A percentile compares a stretch with the other conserved stretches of the same genome.
Conservation (phyloP, 1,140 invertebrate genomes). For the Oscheius sp. region DNA sequence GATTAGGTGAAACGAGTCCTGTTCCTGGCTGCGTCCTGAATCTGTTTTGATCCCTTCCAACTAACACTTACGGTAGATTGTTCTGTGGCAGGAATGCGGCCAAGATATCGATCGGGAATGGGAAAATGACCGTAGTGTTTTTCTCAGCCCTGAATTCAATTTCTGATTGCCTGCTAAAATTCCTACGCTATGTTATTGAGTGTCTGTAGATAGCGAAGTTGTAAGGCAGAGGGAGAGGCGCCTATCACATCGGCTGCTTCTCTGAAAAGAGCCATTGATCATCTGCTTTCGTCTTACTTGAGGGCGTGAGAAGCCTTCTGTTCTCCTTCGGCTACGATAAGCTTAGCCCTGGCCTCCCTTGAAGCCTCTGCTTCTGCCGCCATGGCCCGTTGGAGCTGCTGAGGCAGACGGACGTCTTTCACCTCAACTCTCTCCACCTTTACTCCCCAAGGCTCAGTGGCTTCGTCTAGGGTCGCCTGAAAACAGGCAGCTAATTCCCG, state of each 20-base stretch:
- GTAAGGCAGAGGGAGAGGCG: constrained; percentile 80
- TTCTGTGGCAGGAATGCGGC: constrained; percentile 67
- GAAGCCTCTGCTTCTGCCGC: constrained; percentile 63
- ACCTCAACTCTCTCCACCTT: constrained; percentile 93
- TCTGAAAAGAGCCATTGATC: too few species aligned
- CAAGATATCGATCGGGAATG: constrained; percentile 84
- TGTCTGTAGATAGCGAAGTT: constrained; percentile 70
- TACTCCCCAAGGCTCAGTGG: constrained; percentile 89
- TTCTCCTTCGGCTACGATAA: constrained; percentile 63
- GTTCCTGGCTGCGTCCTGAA: too few species aligned
- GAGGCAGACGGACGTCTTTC: constrained; percentile 67
- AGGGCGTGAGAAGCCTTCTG: constrained; percentile 62
- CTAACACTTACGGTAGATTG: not conserved
- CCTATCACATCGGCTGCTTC: constrained; percentile 41
- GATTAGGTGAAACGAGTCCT: too few species aligned
- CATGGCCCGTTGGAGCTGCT: constrained; percentile 63
- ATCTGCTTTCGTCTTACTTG: constrained; percentile 61
- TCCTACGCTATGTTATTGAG: constrained; percentile 62
- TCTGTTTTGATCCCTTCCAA: too few species aligned
- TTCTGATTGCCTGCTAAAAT: not conserved
- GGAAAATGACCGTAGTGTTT: constrained; percentile 94
- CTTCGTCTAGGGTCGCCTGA: constrained; percentile 73
- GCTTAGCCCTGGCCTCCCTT: constrained; percentile 58
- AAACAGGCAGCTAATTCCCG: too few species aligned
- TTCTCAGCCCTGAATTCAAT: constrained; percentile 77